Evolutionary conservation across 2,113 vertebrate genomes (phyloP), one percentile per base, ranked within the genome.

Genomic region (Rhynchopsitta pachyrhyncha): DNA sequence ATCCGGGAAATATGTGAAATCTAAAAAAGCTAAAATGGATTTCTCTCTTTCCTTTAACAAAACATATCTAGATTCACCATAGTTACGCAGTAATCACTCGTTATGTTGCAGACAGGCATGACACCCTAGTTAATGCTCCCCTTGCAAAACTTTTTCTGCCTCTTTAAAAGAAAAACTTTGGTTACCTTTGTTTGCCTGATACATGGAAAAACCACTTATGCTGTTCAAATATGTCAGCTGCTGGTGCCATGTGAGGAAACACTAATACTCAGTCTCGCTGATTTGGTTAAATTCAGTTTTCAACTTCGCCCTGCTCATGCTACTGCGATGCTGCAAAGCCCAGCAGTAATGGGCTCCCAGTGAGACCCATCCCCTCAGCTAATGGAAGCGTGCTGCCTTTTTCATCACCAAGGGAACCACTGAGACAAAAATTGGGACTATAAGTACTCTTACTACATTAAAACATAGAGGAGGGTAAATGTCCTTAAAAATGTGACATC

Each of bases 201-300:
- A 20, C 9, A 3, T 19, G 16, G 35, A 18, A 82, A 70, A 55
- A 5, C 0, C 31, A 50, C 12, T 15, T 19, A 0, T 11, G n/a
- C 13, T 64, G 50, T 22, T 49, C 53, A 70, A 13, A 25, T 37
- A 10, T 18, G 27, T 31, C 37, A n/a, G 7, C 64, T 85, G 35
- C 29, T 67, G 55, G 46, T 44, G 86, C 53, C 25, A 39, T 29
- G 35, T 33, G 55, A 4, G 23, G 47, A 17, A 67, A n/a, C 7
- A 4, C 9, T 47, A 12, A 52, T 7, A 27, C 6, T 29, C n/a
- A 7, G 6, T 5, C 25, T 50, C 31, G 39, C 41, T 57, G 74
- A 3, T 24, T n/a, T 41, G 57, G 18, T 25, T 85, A 67, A 78
- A 57, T 7, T 11, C 28, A n/a, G 37, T 33, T 33, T 37, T 14